Conservation (phyloP, 2,888 invertebrate species). For the Lepidonotus clava region DNA sequence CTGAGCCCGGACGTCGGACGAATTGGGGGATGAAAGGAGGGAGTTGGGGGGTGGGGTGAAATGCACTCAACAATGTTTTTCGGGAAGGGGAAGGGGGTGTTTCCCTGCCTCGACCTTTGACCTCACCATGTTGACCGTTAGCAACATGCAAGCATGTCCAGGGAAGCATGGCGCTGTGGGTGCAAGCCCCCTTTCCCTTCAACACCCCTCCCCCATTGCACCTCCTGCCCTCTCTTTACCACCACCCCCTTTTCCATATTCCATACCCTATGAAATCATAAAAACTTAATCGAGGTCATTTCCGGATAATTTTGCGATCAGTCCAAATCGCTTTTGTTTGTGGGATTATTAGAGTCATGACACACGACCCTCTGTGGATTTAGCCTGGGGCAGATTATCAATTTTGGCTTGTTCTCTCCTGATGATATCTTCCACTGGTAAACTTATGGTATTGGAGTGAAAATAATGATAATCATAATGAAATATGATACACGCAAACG, state of each 20-base stretch:
- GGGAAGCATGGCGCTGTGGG: background rate
- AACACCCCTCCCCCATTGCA: background rate
- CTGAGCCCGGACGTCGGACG: background rate
- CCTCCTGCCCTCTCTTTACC: background rate
- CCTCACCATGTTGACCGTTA: conserved; percentile 9
- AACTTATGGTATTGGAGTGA: background rate
- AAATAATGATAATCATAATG: background rate
- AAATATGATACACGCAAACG: background rate
- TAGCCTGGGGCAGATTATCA: background rate
- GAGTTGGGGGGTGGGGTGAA: background rate
- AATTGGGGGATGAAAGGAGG: background rate
- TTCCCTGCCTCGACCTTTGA: background rate
- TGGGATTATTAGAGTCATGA: background rate
- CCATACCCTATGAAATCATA: background rate
- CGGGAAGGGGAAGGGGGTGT: background rate
- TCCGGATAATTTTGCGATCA: background rate
- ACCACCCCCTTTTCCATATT: background rate
- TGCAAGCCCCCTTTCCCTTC: background rate
- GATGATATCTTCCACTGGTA: background rate
- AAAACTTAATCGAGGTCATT: background rate
- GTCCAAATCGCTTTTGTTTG: background rate
- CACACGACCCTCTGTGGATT: background rate
- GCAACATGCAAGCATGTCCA: background rate
- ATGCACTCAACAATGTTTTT: background rate
- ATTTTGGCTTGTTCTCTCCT: background rate